Percentiles rank a stretch among this genome's conserved stretches.
Evolutionary conservation across 2,113 vertebrate species (phyloP).

Genomic region (Phyllopteryx taeniolatus): DNA sequence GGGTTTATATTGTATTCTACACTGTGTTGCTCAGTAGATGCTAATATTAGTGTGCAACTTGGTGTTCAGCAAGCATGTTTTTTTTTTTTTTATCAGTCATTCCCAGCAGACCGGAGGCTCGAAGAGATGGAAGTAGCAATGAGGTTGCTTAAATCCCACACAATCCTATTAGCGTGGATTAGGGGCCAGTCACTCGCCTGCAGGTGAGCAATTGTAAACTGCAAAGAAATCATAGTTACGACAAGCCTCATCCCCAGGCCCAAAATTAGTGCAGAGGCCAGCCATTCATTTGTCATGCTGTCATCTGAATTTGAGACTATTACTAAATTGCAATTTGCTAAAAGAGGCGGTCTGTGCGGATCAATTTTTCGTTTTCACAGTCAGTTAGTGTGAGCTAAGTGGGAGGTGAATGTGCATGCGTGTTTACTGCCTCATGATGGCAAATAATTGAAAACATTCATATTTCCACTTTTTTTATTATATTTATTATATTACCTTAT

Average conservation of each 20-base stretch:
- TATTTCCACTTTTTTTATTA: neutral
- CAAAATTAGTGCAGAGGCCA: slow-evolving; percentile 38
- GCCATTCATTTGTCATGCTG: slow-evolving; percentile 22
- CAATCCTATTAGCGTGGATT: slow-evolving; percentile 81
- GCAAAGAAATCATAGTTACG: slow-evolving; percentile 47
- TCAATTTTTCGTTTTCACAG: neutral
- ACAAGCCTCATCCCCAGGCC: slow-evolving; percentile 44
- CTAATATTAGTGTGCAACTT: slow-evolving; percentile 71
- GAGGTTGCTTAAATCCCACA: slow-evolving; percentile 75
- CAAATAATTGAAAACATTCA: neutral
- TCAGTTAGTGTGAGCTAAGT: neutral
- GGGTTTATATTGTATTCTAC: slow-evolving; percentile 58
- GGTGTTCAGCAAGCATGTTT: slow-evolving; percentile 60
- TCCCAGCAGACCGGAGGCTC: slow-evolving; percentile 69
- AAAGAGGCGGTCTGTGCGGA: slow-evolving; percentile 6
- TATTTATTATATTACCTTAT: neutral
- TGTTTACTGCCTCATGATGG: neutral
- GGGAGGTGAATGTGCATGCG: neutral
- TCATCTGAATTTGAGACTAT: neutral
- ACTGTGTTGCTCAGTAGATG: slow-evolving; percentile 54
- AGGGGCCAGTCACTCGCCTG: slow-evolving; percentile 63
- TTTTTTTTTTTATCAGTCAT: slow-evolving; percentile 64
- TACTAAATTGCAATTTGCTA: slow-evolving; percentile 6
- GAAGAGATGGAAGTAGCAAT: slow-evolving; percentile 64
- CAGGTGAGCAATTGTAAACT: slow-evolving; percentile 71